Evolutionary conservation across 1,140 invertebrate genomes (phyloP).

Genomic region (Drosophila repletoides): DNA sequence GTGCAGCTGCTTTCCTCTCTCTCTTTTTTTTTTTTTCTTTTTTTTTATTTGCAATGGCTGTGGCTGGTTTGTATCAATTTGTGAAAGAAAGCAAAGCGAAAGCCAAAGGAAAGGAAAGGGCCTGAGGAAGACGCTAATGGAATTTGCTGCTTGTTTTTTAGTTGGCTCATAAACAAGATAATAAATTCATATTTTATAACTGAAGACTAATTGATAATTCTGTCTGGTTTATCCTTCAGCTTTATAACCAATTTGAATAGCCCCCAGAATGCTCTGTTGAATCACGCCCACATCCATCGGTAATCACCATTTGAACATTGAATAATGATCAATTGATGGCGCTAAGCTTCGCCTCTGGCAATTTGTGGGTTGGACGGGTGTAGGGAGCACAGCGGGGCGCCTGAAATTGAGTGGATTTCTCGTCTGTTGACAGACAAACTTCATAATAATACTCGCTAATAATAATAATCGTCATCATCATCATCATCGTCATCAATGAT

Average conservation of each 20-base stretch:
- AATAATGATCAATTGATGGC: slow-evolving; percentile 65
- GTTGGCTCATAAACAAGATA: too few relatives aligned
- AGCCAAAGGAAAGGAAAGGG: neutral
- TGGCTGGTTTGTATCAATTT: neutral
- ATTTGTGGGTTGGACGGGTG: neutral
- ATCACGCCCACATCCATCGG: slow-evolving; percentile 11
- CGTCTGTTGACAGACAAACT: slow-evolving; percentile 42
- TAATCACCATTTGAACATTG: slow-evolving; percentile 28
- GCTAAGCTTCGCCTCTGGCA: slow-evolving; percentile 34
- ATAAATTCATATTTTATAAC: too few relatives aligned
- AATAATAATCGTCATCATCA: too few relatives aligned
- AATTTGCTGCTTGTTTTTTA: slow-evolving; percentile 1
- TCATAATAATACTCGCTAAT: too few relatives aligned
- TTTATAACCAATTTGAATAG: neutral
- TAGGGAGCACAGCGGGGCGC: neutral
- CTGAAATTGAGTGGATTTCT: slow-evolving; percentile 54
- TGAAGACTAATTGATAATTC: too few relatives aligned
- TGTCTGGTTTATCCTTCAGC: too few relatives aligned
- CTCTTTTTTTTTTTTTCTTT: slow-evolving; percentile 24
- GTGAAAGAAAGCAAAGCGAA: neutral
- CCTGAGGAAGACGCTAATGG: neutral
- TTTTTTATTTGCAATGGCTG: too few relatives aligned
- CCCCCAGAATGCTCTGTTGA: neutral
- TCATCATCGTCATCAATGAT: too few relatives aligned
- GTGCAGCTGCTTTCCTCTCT: slow-evolving; percentile 7